Evolutionary conservation across 64 coral and sea anemone genomes (phyloP).

Genomic region (Pocillopora damicornis): DNA sequence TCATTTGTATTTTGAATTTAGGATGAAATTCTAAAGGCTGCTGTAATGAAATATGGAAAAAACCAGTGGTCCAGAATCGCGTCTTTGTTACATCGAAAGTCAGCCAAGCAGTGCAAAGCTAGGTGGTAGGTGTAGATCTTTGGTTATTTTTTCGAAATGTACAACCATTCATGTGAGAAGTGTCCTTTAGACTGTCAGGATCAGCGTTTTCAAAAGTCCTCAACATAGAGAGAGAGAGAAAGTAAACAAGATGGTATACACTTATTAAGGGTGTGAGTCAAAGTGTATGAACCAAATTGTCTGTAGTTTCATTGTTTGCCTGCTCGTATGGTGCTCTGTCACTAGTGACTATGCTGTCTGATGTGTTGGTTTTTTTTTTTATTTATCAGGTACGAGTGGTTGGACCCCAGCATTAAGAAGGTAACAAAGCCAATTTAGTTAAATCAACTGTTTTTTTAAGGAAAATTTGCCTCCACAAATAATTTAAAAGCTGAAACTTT

Average conservation of each 20-base stretch:
- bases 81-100: slow-evolving; percentile 93
- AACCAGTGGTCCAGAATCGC: slow-evolving; percentile 99
- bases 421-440: not conserved
- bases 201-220: no score
- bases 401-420: slow-evolving; percentile 88
- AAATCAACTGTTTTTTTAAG: not conserved
- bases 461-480: not conserved
- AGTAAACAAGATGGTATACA: no score
- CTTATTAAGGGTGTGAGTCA: no score
- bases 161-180: no score
- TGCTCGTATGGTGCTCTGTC: not conserved
- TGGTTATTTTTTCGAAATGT: not conserved
- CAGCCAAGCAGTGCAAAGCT: slow-evolving; percentile 98
- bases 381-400: slow-evolving; percentile 73
- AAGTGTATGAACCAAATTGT: not conserved
- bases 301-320: not conserved
- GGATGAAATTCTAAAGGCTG: slow-evolving; percentile 99
- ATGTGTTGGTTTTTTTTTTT: not conserved
- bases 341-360: not conserved
- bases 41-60: slow-evolving; percentile 99
- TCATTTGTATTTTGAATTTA: not conserved
- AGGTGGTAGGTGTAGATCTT: slow-evolving; percentile 69
- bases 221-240: no score
- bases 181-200: no score
- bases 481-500: no score